Base-by-base conservation (phyloP, 2,113 vertebrate species). In the Epinephelus lanceolatus region DNA sequence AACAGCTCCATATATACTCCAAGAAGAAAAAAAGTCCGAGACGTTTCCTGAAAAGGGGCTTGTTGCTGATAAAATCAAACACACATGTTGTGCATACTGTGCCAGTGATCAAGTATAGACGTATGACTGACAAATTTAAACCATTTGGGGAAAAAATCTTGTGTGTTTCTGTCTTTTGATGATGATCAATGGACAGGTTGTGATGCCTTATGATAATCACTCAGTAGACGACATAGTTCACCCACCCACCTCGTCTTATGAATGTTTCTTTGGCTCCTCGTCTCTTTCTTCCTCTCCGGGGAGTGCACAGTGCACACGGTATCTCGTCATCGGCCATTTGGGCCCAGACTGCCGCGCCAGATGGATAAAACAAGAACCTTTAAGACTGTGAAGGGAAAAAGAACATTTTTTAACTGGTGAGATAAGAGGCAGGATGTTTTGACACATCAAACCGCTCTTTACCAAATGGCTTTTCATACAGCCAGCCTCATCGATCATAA, bases 291-390 rank as follows among this genome's bases (percentile, higher is more conserved):
- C 74, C 73, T 57, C 63, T 40, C 23, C 3, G 4, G 33, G 6
- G 55, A 82, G 67, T 10, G 47, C 4, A 69, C 57, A 49, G 66
- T 21, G 40, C 75, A 52, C 49, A 40, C 82, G 47, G 30, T 47
- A 51, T 68, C 68, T 86, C 62, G 60, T 88, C 87, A 88, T 79
- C 57, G 15, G 76, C 78, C 85, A 83, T 84, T 86, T 84, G 83
- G 81, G 81, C 66, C 62, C 80, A 92, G 88, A 85, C 85, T 93
- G 90, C 74, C 86, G 67, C 81, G 86, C 84, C 93, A 94, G 93
- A 93, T 95, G 93, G 91, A 83, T 80, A 85, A 88, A 84, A 61
- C 19, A 57, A 85, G 62, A 83, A 86, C 72, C 84, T 84, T 78
- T 85, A 60, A 86, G 75, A 72, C 74, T 71, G 89, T 47, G 37